phyloP scores from a whole-genome alignment of 2,797 vertebrate species.

The Pangasius macronema region DNA sequence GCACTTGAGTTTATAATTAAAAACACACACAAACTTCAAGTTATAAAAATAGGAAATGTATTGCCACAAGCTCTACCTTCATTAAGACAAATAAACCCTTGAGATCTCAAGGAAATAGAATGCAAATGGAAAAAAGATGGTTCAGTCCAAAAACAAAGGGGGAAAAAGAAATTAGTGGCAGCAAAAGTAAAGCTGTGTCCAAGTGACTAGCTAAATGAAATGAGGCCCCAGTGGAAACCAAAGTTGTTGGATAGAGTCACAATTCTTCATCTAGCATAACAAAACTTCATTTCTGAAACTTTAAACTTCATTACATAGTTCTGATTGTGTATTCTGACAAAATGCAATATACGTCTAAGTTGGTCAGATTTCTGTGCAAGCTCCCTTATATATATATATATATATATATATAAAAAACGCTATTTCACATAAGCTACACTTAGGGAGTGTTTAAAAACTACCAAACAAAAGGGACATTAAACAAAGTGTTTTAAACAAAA shows the following conservation, averaged over 20 bases:
- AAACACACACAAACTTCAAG: background rate
- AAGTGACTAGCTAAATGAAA: background rate
- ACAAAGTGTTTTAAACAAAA: background rate
- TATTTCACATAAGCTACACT: background rate
- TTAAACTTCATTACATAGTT: background rate
- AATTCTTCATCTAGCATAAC: background rate
- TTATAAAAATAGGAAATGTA: background rate
- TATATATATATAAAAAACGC: background rate
- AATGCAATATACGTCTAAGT: background rate
- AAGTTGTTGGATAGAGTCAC: background rate
- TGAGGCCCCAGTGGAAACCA: background rate
- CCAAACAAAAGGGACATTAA: background rate
- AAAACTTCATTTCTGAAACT: background rate
- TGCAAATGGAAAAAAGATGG: background rate
- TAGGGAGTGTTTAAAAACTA: background rate
- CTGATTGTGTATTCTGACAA: background rate
- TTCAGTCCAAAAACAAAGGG: background rate
- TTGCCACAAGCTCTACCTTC: background rate
- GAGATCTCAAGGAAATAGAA: background rate
- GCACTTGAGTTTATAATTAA: background rate
- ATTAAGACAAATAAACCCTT: background rate
- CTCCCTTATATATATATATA: background rate
- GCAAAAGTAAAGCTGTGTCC: background rate
- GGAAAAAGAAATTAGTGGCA: background rate
- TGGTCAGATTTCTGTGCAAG: background rate